Percentiles rank a stretch among this genome's conserved stretches.
Conservation (phyloP, 2,797 vertebrate genomes). For the Orientallactaga sibirica region DNA sequence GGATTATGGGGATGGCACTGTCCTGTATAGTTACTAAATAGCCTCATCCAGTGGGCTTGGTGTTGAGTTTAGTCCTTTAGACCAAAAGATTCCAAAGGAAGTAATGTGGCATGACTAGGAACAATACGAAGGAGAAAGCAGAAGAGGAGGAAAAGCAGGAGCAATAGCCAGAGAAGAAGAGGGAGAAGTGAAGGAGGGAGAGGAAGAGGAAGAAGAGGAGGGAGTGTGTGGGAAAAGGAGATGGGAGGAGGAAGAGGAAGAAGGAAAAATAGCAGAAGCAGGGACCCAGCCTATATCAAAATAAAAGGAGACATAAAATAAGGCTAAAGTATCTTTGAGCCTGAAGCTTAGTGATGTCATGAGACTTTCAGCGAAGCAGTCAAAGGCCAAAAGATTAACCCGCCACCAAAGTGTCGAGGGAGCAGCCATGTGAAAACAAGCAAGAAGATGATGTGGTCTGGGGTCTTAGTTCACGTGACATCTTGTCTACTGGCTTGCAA, state of each 20-base stretch:
- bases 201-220: not conserved
- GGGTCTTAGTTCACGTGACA: conserved; percentile 32
- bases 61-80: not conserved
- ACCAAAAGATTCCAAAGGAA: not conserved
- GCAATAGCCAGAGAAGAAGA: not conserved
- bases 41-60: not conserved
- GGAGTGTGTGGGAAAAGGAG: too few relatives aligned
- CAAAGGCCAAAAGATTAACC: conserved; percentile 66
- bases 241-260: too few relatives aligned
- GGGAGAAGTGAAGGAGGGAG: rapidly evolving
- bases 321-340: conserved; percentile 6
- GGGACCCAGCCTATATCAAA: not conserved
- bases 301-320: conserved; percentile 30
- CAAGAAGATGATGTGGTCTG: not conserved
- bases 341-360: conserved; percentile 61
- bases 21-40: not conserved
- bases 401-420: not conserved
- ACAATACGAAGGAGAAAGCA: not conserved
- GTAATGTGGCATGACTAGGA: not conserved
- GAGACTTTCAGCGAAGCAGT: conserved; percentile 39
- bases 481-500: not conserved
- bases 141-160: not conserved
- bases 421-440: not conserved
- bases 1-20: not conserved
- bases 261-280: not conserved